Evolutionary conservation across 2,888 invertebrate genomes (phyloP).

Genomic region (Tetramorium bicarinatum): DNA sequence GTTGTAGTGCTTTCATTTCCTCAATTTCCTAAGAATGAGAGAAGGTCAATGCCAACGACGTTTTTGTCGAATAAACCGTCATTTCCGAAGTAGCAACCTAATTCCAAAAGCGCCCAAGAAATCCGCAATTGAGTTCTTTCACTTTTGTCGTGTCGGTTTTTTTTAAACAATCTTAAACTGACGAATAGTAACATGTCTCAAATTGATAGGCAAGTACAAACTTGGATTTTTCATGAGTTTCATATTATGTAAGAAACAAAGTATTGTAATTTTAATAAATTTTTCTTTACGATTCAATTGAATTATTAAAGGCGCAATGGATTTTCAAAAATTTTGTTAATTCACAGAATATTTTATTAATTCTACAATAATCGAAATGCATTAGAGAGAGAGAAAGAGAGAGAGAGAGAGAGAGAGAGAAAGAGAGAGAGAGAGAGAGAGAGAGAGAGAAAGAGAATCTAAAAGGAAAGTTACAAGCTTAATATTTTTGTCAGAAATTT

Average conservation of each 20-base stretch:
- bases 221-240: neutral
- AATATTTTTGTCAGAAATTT: conserved; percentile 8
- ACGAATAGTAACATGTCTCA: neutral
- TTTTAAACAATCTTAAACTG: conserved; percentile 3
- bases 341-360: neutral
- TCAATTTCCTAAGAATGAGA: conserved; percentile 74
- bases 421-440: neutral
- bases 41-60: conserved; percentile 69
- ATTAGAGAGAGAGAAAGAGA: neutral
- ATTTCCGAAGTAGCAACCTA: conserved; percentile 48
- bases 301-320: neutral
- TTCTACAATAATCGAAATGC: neutral
- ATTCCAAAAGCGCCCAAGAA: conserved; percentile 57
- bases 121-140: conserved; percentile 15
- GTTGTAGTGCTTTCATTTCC: conserved; percentile 75
- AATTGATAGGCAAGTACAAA: neutral
- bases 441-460: neutral
- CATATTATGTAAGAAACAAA: neutral
- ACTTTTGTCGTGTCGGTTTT: neutral
- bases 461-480: neutral
- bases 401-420: neutral
- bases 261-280: neutral
- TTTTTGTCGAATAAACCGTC: conserved; percentile 56
- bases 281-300: neutral
- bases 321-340: neutral